These are phyloP conservation scores for Minunthozetes semirufus DNA, from an alignment of 2,888 invertebrate genomes.

Conservation along the genomic window DNA sequence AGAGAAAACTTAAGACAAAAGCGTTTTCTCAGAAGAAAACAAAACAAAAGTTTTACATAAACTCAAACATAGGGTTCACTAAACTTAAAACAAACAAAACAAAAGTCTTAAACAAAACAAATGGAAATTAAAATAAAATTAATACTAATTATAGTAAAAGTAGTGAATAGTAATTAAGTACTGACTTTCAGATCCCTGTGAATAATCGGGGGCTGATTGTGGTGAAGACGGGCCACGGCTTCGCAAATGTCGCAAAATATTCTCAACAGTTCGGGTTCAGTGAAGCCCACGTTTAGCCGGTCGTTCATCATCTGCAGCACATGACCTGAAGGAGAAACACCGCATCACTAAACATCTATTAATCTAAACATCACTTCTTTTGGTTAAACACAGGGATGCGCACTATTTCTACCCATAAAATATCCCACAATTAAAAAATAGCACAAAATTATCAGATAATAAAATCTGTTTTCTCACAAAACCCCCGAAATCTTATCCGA, in stretches of 20 bases:
- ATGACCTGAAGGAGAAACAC: slow-evolving; percentile 51
- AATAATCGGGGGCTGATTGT: slow-evolving; percentile 84
- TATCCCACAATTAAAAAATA: no score
- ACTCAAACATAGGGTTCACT: no score
- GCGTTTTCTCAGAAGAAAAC: no score
- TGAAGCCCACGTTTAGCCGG: slow-evolving; percentile 64
- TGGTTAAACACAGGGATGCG: not conserved
- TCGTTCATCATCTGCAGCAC: slow-evolving; percentile 79
- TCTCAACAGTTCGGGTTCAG: slow-evolving; percentile 66
- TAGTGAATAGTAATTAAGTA: slow-evolving; percentile 41
- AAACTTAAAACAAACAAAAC: no score
- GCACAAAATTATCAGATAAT: no score
- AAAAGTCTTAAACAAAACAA: slow-evolving; percentile 40
- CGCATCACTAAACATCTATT: not conserved
- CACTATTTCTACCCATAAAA: no score
- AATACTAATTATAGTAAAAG: slow-evolving; percentile 1
- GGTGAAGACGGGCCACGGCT: slow-evolving; percentile 80
- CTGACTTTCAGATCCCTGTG: slow-evolving; percentile 79
- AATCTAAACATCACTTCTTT: not conserved
- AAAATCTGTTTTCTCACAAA: no score
- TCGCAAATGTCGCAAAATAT: slow-evolving; percentile 88
- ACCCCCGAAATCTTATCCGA: no score
- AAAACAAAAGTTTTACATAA: no score
- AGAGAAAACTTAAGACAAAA: no score
- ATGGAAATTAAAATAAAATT: slow-evolving; percentile 2